Evolutionary conservation across 2,888 invertebrate genomes (phyloP).

Genomic region (Erpobdella octoculata): DNA sequence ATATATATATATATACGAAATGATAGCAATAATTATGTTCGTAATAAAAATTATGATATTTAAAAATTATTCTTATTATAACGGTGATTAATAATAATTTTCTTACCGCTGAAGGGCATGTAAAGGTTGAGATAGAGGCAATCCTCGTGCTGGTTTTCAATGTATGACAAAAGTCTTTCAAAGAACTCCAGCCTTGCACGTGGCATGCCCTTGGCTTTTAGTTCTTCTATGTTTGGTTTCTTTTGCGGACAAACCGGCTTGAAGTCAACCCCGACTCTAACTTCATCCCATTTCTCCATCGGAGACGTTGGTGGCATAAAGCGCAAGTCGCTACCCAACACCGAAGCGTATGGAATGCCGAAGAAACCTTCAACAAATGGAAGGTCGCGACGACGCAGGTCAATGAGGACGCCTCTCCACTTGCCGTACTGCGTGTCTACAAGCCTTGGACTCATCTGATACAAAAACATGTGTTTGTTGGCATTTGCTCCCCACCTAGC

Average conservation of each 20-base stretch:
- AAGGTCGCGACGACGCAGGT: neutral
- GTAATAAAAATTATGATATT: too few species aligned
- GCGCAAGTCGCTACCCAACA: conserved; percentile 7
- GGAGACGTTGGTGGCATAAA: conserved; percentile 19
- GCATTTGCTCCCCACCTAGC: neutral
- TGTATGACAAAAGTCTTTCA: conserved; percentile 61
- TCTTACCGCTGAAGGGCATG: conserved; percentile 81
- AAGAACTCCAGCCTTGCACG: conserved; percentile 66
- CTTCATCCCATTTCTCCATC: conserved; percentile 17
- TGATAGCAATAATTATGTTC: too few species aligned
- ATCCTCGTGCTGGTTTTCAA: conserved; percentile 90
- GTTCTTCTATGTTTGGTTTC: conserved; percentile 63
- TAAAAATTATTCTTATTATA: too few species aligned
- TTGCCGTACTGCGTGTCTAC: conserved; percentile 18
- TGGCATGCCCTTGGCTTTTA: conserved; percentile 65
- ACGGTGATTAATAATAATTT: too few species aligned
- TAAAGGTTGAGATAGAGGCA: conserved; percentile 93
- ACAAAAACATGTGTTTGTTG: conserved; percentile 4
- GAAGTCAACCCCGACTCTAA: conserved; percentile 12
- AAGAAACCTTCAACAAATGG: conserved; percentile 14
- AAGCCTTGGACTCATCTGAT: conserved; percentile 3
- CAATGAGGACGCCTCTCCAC: conserved; percentile 7
- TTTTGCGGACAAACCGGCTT: conserved; percentile 17
- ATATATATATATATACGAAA: too few species aligned
- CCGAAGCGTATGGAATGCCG: conserved; percentile 18